Conservation (phyloP, 2,797 vertebrate species). For the Eulemur mongoz region DNA sequence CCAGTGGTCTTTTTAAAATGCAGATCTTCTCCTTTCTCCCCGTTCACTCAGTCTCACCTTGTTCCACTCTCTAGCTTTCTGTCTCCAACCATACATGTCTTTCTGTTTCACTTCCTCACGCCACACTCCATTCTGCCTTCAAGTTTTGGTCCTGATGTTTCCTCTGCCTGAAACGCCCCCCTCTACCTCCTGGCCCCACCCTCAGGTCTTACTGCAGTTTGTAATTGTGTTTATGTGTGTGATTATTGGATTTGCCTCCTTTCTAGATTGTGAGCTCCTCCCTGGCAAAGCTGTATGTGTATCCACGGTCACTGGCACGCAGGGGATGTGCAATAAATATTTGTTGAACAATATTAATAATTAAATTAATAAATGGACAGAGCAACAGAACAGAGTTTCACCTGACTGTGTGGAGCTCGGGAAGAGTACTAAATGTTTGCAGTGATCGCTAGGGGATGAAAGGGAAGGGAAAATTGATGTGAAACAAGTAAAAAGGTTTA, state of each 20-base stretch:
- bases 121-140: background rate
- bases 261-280: background rate
- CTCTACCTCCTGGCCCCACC: background rate
- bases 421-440: background rate
- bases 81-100: background rate
- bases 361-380: background rate
- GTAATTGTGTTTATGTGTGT: background rate
- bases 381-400: background rate
- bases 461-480: background rate
- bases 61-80: background rate
- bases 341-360: background rate
- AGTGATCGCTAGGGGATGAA: background rate
- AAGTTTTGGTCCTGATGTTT: constrained; percentile 2
- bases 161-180: constrained; percentile 31
- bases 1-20: background rate
- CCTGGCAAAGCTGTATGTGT: background rate
- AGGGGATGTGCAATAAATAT: background rate
- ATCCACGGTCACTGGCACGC: background rate
- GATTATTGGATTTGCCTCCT: background rate
- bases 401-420: background rate
- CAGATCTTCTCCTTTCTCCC: background rate
- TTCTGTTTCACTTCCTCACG: constrained; percentile 62
- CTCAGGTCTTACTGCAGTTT: background rate
- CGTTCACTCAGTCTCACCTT: background rate
- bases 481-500: background rate